These are phyloP conservation scores for Syrmaticus mikado DNA, from an alignment of 2,113 vertebrate genomes.

Conservation along the genomic window DNA sequence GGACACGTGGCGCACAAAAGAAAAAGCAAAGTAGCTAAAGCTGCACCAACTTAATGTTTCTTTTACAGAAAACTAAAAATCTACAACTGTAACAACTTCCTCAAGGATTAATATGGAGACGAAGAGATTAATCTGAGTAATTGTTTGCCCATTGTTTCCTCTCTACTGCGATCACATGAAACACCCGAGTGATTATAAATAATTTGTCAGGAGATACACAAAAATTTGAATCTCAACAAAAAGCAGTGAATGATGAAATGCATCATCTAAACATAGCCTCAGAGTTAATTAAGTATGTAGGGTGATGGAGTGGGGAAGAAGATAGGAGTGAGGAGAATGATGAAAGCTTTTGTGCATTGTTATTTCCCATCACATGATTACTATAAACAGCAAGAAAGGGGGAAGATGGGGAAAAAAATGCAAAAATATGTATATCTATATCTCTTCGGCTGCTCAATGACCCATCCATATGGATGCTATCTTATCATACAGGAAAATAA, in stretches of 20 bases:
- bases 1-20: neutral
- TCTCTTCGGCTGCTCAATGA: neutral
- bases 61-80: neutral
- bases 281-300: neutral
- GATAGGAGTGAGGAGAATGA: neutral
- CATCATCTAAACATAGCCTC: neutral
- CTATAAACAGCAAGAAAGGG: neutral
- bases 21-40: neutral
- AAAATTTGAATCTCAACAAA: neutral
- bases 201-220: neutral
- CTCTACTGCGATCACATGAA: neutral
- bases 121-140: neutral
- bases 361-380: neutral
- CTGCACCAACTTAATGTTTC: neutral
- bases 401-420: neutral
- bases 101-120: neutral
- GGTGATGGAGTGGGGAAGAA: neutral
- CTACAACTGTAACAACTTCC: neutral
- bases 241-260: neutral
- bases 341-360: neutral
- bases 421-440: neutral
- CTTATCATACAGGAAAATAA: neutral
- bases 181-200: neutral
- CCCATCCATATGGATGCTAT: neutral
- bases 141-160: neutral